Evolutionary conservation across 92 coral and sea anemone genomes (phyloP), one percentile per base, ranked within the genome.

Genomic region (Isaurus tuberculatus): DNA sequence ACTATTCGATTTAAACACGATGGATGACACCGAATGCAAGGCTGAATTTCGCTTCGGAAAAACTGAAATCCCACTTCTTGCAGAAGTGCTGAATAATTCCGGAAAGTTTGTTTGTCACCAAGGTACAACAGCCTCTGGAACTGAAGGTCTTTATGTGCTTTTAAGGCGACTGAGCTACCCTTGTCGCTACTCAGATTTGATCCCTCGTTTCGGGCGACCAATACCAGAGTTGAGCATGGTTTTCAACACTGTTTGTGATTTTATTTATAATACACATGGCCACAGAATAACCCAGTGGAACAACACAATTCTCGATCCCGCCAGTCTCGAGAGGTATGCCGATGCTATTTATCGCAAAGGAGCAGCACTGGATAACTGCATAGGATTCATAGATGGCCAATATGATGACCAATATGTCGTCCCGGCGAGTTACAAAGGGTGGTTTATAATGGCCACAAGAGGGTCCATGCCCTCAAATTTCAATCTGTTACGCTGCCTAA

Each of bases 11-110:
- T 37, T 73, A 31, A 58, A 73, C 80, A 31, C 61, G 28, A 73
- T 43, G 61, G 80, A 73, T 78, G 83, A 78, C 0, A 78, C 83
- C 37, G 83, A 78, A 78, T 78, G 83, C 83, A 78, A 78, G 42
- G 83, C 83, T 31, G 83, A 53, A 46, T 78, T 78, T 78, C 23
- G 83, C 70, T 78, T 78, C 29, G 46, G 70, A 31, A 53, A 78
- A 78, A 78, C 48, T 78, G 67, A 78, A 78, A 78, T 78, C 17
- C 67, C 83, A 78, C 61, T 51, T 51, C 80, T 73, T 73, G 80
- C 57, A 73, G 80, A 73, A 40, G 63, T 31, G 40, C 4, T 78
- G 69, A 44, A 78, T 78, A 23, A 51, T 78, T 69, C 83, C 46
- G 83, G 44, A 78, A 75, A 58, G 28, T 75, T 75, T 19, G 53